Evolutionary conservation across 2,113 vertebrate genomes (phyloP).

Genomic region (Etia nguti): DNA sequence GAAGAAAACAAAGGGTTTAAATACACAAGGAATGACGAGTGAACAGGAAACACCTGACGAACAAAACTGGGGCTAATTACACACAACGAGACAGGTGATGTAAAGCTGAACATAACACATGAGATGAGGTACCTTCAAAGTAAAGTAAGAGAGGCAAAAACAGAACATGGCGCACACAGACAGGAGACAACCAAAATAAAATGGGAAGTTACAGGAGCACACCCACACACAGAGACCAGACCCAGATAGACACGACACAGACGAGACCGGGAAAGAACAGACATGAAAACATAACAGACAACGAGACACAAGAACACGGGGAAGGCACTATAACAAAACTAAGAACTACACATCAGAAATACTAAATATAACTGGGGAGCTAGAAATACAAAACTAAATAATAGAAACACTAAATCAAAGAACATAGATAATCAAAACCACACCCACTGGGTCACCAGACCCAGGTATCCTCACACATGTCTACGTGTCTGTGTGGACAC

Average conservation of each 20-base stretch:
- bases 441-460: not conserved
- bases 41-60: not conserved
- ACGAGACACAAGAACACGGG: accelerated
- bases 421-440: not conserved
- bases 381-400: not conserved
- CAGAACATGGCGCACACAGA: not conserved
- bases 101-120: not conserved
- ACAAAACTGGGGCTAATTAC: not conserved
- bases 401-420: not conserved
- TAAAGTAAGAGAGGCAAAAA: not conserved
- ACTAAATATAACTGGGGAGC: too few relatives aligned
- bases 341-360: not conserved
- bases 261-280: not conserved
- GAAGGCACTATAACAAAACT: not conserved
- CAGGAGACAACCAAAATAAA: not conserved
- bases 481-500: not conserved
- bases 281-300: not conserved
- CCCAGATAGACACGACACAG: not conserved
- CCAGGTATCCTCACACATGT: not conserved
- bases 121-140: not conserved
- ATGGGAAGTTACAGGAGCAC: accelerated
- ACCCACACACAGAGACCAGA: not conserved
- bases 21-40: not conserved
- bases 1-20: not conserved
- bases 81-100: not conserved